phyloP scores from a whole-genome alignment of 2,113 vertebrate species.

The Actenoides lindsayi region DNA sequence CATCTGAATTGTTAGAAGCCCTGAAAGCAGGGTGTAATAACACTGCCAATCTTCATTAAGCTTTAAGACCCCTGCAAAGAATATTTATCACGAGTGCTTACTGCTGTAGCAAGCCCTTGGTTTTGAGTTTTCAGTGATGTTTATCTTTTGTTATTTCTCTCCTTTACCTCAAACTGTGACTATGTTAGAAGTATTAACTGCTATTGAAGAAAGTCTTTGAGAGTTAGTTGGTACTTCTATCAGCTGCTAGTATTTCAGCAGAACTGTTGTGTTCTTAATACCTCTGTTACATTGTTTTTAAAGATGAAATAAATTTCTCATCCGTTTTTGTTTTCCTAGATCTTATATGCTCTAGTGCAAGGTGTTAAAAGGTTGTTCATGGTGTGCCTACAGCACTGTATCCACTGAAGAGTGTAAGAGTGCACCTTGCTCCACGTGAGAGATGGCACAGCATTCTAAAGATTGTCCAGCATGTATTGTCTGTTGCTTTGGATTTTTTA shows the following conservation, averaged over 20 bases:
- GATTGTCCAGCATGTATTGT: accelerated
- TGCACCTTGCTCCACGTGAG: neutral
- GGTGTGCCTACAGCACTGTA: neutral
- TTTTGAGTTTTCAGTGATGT: neutral
- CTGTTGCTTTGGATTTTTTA: neutral
- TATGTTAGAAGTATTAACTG: neutral
- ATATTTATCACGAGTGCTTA: neutral
- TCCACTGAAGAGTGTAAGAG: neutral
- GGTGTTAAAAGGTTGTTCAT: neutral
- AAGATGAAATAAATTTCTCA: neutral
- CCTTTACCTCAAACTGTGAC: neutral
- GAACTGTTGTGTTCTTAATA: neutral
- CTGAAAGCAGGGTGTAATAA: neutral
- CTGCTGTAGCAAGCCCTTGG: neutral
- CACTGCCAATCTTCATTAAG: neutral
- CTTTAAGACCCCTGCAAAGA: neutral
- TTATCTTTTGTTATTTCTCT: neutral
- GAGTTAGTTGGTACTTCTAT: neutral
- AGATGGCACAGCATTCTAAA: neutral
- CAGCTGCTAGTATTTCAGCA: neutral
- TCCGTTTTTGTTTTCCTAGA: neutral
- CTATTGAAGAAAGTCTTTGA: neutral
- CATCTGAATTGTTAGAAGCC: neutral
- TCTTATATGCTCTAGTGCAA: neutral
- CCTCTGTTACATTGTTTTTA: neutral